These are phyloP conservation scores for Sebastes kiyomatsui DNA, from an alignment of 2,797 vertebrate species.

Conservation along the genomic window DNA sequence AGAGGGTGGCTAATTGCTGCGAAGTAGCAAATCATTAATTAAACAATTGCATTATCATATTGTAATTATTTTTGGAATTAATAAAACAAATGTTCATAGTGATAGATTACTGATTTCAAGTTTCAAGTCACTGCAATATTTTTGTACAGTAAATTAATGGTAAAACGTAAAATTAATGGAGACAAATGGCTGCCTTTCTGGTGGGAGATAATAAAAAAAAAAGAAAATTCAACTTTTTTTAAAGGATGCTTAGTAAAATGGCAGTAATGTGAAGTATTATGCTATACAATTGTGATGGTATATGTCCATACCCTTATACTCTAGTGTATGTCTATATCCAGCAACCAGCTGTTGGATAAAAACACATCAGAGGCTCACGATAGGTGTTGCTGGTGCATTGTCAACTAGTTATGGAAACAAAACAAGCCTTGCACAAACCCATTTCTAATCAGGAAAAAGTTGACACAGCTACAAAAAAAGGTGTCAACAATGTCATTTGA, in stretches of 20 bases:
- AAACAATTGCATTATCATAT: neutral
- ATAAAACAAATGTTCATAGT: neutral
- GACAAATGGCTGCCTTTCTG: neutral
- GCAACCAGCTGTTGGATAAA: neutral
- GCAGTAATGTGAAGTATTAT: neutral
- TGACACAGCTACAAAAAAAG: neutral
- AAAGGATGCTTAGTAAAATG: neutral
- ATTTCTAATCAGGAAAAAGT: neutral
- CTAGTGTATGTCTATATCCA: neutral
- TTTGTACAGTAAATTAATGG: neutral
- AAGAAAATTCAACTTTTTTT: neutral
- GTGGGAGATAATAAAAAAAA: neutral
- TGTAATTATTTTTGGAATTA: neutral
- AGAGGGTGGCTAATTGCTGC: neutral
- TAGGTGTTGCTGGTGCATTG: neutral
- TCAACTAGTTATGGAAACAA: neutral
- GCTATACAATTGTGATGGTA: neutral
- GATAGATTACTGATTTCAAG: too few species aligned
- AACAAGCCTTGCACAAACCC: neutral
- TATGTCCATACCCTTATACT: neutral
- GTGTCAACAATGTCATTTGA: neutral
- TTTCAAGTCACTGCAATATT: neutral
- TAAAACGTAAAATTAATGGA: neutral
- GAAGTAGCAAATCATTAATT: slow-evolving; percentile 10
- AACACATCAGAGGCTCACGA: neutral